These are phyloP conservation scores for Anarhynchus alexandrinus DNA, from an alignment of 2,113 vertebrate species.

Conservation along the genomic window DNA sequence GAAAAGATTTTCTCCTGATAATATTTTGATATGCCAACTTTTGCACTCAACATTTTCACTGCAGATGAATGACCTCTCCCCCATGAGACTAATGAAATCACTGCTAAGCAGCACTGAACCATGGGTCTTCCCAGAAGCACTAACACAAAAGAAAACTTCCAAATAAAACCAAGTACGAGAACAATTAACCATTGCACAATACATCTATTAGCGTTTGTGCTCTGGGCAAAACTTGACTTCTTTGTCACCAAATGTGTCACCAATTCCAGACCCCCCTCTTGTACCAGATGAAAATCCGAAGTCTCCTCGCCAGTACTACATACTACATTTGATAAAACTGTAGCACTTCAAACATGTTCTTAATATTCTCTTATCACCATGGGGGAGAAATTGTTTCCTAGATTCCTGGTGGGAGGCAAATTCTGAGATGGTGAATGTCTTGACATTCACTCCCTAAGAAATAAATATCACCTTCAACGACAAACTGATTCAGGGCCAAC, in stretches of 20 bases:
- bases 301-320: background rate
- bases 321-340: background rate
- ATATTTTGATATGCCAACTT: background rate
- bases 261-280: background rate
- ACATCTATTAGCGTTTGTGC: background rate
- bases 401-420: background rate
- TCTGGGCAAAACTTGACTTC: background rate
- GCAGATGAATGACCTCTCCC: background rate
- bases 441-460: background rate
- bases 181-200: constrained; percentile 50
- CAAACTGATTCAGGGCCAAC: background rate
- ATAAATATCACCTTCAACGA: background rate
- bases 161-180: constrained; percentile 12
- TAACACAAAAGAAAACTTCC: constrained; percentile 43
- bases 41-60: background rate
- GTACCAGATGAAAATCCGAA: background rate
- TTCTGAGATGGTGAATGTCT: background rate
- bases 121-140: constrained; percentile 14
- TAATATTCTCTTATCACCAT: background rate
- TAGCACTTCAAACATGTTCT: background rate
- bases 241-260: background rate
- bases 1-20: background rate
- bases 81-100: constrained; percentile 11
- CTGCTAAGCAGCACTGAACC: constrained; percentile 6
- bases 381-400: background rate